Evolutionary conservation across 2,797 vertebrate genomes (phyloP).

Genomic region (Mormyrops boulengeri): DNA sequence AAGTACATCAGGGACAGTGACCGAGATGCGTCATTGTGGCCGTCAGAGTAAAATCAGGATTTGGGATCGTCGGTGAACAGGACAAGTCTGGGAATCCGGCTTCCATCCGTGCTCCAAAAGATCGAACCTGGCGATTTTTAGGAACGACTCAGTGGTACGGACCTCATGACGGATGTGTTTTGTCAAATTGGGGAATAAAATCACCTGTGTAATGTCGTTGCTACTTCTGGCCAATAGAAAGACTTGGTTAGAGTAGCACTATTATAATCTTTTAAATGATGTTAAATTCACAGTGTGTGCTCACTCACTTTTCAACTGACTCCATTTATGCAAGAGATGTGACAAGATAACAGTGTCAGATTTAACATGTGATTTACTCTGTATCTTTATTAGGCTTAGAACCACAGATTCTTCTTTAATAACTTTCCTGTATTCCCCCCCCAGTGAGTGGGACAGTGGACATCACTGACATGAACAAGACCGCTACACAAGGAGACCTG

Average conservation of each 20-base stretch:
- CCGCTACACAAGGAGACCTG: slow-evolving; percentile 36
- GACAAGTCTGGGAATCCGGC: not conserved
- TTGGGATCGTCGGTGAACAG: not conserved
- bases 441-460: slow-evolving; percentile 52
- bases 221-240: not conserved
- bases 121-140: not conserved
- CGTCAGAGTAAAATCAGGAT: not conserved
- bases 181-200: not conserved
- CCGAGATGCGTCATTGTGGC: not conserved
- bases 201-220: not conserved
- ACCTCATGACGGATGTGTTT: not conserved
- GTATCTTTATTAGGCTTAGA: not conserved
- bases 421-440: not conserved
- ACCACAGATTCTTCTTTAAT: not conserved
- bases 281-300: not conserved
- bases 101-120: not conserved
- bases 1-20: not conserved
- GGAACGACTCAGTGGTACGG: not conserved
- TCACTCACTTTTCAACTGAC: not conserved
- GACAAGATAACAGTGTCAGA: not conserved
- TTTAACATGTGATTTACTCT: not conserved
- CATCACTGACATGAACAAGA: slow-evolving; percentile 43
- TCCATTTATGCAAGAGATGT: not conserved
- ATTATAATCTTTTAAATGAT: not conserved
- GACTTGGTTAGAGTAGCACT: not conserved